A percentile compares a stretch with the other conserved stretches of the same genome.
Evolutionary conservation across 2,113 vertebrate genomes (phyloP).

Genomic region (Holacanthus passer): DNA sequence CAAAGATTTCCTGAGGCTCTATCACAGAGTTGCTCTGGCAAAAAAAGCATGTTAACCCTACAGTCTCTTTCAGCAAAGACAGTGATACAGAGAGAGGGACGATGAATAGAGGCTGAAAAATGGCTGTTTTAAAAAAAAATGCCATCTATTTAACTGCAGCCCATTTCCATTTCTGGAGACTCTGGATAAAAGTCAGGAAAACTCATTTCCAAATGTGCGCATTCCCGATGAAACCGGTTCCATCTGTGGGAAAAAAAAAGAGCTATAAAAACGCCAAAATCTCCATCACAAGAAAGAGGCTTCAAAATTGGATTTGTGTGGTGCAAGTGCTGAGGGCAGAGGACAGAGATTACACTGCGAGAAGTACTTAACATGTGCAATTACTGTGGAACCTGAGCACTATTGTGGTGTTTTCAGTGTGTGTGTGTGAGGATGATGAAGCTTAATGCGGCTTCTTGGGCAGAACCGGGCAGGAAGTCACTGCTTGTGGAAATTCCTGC

Average conservation of each 20-base stretch:
- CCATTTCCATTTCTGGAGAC: background rate
- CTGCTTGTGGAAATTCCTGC: slow-evolving; percentile 27
- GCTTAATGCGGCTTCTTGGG: slow-evolving; percentile 25
- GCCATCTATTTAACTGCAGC: background rate
- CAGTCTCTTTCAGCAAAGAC: background rate
- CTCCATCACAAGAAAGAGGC: slow-evolving; percentile 21
- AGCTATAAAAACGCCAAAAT: background rate
- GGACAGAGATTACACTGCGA: slow-evolving; percentile 47
- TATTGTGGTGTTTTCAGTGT: slow-evolving; percentile 6
- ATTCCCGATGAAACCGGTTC: background rate
- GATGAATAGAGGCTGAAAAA: background rate
- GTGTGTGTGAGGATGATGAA: slow-evolving; percentile 20
- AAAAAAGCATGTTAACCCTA: slow-evolving; percentile 5
- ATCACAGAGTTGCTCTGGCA: background rate
- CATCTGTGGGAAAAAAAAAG: background rate
- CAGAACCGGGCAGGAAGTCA: slow-evolving; percentile 35
- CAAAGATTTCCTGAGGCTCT: slow-evolving; percentile 22
- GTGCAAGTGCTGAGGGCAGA: slow-evolving; percentile 40
- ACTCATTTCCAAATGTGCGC: background rate
- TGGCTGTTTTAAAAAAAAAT: background rate
- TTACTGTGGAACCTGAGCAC: slow-evolving; percentile 41
- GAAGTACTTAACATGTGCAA: slow-evolving; percentile 40
- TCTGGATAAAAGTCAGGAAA: background rate
- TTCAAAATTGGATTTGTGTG: slow-evolving; percentile 42
- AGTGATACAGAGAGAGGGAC: background rate